These are phyloP conservation scores for Urocynchramus pylzowi DNA, from an alignment of 2,113 vertebrate genomes.

Conservation along the genomic window DNA sequence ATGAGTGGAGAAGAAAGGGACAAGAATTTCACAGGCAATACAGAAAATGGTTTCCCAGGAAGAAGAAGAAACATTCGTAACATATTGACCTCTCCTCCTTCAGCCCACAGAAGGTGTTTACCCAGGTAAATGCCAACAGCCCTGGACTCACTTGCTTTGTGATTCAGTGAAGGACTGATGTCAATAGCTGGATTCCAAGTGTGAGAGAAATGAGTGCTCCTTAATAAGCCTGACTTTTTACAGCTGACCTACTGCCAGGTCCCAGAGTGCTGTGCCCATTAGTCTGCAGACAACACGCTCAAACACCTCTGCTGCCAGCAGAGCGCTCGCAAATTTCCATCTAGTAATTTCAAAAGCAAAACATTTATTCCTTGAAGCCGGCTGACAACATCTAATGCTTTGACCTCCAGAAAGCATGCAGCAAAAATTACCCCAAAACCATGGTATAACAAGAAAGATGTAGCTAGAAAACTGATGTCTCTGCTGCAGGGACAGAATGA, in stretches of 20 bases:
- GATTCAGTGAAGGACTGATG: background rate
- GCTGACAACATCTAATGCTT: background rate
- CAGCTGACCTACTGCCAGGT: background rate
- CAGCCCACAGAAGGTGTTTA: background rate
- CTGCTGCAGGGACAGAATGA: fast-evolving
- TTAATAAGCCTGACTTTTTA: conserved; percentile 11
- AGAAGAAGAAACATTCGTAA: background rate
- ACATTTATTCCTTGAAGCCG: background rate
- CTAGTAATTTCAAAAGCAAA: background rate
- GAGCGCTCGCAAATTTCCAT: background rate
- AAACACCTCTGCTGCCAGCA: background rate
- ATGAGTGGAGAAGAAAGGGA: background rate
- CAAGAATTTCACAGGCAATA: background rate
- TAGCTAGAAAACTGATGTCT: background rate
- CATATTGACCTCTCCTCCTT: background rate
- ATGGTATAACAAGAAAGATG: background rate
- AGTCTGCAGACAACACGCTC: background rate
- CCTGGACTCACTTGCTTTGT: fast-evolving
- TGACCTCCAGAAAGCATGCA: background rate
- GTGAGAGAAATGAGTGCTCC: background rate
- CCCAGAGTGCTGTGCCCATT: background rate
- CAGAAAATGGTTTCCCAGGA: background rate
- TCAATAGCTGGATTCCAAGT: background rate
- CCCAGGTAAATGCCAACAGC: background rate
- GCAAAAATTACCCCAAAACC: background rate